phyloP scores from a whole-genome alignment of 1,140 invertebrate genomes.

The Armadillidium nasatum region DNA sequence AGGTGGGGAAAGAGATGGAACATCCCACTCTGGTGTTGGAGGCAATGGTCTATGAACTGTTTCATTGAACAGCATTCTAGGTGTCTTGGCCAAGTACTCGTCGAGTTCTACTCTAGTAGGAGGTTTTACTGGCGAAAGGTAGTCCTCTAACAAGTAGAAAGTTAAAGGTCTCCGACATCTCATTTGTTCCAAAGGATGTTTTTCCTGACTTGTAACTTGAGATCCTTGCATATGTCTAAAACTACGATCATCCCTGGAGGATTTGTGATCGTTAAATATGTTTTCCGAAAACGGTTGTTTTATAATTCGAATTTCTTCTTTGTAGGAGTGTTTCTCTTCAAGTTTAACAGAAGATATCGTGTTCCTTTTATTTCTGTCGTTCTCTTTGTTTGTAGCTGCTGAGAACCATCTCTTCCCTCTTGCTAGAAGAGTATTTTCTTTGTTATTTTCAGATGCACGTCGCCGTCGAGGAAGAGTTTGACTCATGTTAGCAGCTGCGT shows the following conservation, averaged over 20 bases:
- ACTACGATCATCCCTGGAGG: background rate
- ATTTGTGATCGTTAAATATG: slow-evolving; percentile 16
- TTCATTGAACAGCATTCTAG: slow-evolving; percentile 37
- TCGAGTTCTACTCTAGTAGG: slow-evolving; percentile 39
- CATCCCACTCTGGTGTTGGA: slow-evolving; percentile 43
- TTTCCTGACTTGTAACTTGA: slow-evolving; percentile 21
- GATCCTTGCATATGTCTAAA: slow-evolving; percentile 11
- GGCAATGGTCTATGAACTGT: slow-evolving; percentile 35
- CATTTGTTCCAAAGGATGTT: slow-evolving; percentile 19
- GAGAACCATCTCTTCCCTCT: slow-evolving; percentile 37
- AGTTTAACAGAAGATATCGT: background rate
- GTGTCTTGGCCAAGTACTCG: slow-evolving; percentile 36
- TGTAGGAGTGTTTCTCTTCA: background rate
- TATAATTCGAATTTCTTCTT: background rate
- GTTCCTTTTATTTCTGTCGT: background rate
- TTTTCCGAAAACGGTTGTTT: slow-evolving; percentile 21
- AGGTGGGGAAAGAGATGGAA: slow-evolving; percentile 39
- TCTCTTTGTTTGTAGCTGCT: slow-evolving; percentile 19
- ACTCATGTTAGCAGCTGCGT: slow-evolving; percentile 29
- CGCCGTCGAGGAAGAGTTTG: slow-evolving; percentile 38
- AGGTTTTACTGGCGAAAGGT: slow-evolving; percentile 38
- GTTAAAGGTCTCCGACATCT: slow-evolving; percentile 36
- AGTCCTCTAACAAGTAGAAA: slow-evolving; percentile 41
- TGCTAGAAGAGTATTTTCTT: slow-evolving; percentile 33
- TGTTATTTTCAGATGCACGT: slow-evolving; percentile 32